Evolutionary conservation across 2,113 vertebrate species (phyloP), one percentile per base, ranked within the genome.

Genomic region (Machaerirhynchus nigripectus): DNA sequence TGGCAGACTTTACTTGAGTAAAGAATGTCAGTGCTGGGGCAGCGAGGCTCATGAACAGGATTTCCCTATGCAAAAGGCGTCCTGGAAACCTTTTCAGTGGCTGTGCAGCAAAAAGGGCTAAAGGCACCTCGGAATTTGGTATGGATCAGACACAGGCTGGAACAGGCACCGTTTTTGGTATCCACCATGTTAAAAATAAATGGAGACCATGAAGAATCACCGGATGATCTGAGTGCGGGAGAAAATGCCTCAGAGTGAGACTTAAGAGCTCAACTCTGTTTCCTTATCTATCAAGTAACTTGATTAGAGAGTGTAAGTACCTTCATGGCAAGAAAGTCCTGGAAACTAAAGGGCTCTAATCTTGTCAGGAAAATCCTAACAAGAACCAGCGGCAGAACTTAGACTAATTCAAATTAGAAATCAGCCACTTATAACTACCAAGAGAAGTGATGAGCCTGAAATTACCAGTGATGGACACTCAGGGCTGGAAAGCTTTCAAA

Each of bases 211-310:
- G 84, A 93, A 95, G 93, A 95, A 97, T 95, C 93, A 95, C 89
- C 24, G 46, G 86, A 84, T 93, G 95, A 91, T 87, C 80, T 86
- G 86, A 95, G 89, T 31, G 83, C 96, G 68, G 93, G 39, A 71
- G 93, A 90, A 96, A 93, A 97, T 95, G 96, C 95, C 95, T 95
- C 89, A 93, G 94, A 97, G 94, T 96, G 80, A 95, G 93, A 96
- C 91, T 97, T 97, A 97, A 97, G 96, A 96, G 96, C 96, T 96
- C 95, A 95, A 97, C 94, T 92, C 92, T 60, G 71, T 60, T 89
- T 84, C 95, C 94, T 97, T 97, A 97, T 97, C 96, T 95, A 91
- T 87, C 11, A 33, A 93, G 69, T 95, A 97, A 97, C 95, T 44
- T 63, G 91, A 97, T 97, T 97, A 97, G 59, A 78, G 93, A 89